Evolutionary conservation across 2,888 invertebrate genomes (phyloP), one percentile per base, ranked within the genome.

Genomic region (Drosophila differens): DNA sequence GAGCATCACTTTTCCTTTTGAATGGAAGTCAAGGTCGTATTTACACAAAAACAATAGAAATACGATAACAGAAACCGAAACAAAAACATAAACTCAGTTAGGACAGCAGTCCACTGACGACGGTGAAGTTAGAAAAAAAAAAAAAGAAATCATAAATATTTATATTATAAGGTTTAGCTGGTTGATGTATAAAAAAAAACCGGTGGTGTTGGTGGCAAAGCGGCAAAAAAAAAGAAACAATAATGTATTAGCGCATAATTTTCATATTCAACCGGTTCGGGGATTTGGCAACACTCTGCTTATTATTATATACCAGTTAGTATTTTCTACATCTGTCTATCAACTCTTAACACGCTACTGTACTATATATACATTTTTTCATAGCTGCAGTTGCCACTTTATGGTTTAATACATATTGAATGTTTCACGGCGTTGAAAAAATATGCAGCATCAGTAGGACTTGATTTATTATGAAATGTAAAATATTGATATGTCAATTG

Each of bases 11-110:
- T 86, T 88, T 90, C 76, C 86, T 90, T 88, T 88, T 68, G 44
- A 79, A 87, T 89, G 76, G 89, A 77, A 87, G 87, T 87, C 90
- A 87, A 87, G 90, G 87, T 87, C 86, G 64, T 51, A 28, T 62
- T 65, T 65, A 41, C 68, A 78, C 65, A 69, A 64, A 60, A 66
- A 67, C 61, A 79, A 66, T 64, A 63, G 30, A 76, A 73, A 64
- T 47, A 12, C 49, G 22, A 39, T 49, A 64, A 22, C 70, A 33
- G 60, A 67, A 79, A 54, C 39, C 39, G 47, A 59, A 69, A 59
- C 47, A 30, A 22, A 68, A 69, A 70, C 35, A 52, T 44, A 62
- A 33, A 32, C 39, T 60, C 32, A 22, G 44, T 19, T 69, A 30
- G 60, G 59, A 14, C 51, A 33, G 32, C 41, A 44, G 30, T 22